A percentile compares a stretch with the other conserved stretches of the same genome.
phyloP scores from a whole-genome alignment of 2,113 vertebrate species.

The Psammodynastes pulverulentus region DNA sequence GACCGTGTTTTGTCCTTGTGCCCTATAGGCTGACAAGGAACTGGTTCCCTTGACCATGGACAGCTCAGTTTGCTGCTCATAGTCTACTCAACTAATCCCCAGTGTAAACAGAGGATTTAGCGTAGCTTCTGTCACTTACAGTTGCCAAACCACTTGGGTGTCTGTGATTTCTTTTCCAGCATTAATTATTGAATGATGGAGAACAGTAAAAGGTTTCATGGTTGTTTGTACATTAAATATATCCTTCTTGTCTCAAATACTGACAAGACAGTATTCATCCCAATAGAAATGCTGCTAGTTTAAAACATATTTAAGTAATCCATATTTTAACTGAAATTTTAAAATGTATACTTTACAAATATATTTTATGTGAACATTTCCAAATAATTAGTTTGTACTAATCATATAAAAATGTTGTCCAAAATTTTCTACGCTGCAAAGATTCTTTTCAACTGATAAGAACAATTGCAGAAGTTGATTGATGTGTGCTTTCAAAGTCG shows the following conservation, averaged over 20 bases:
- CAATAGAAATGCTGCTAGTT: background rate
- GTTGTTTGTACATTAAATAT: conserved; percentile 31
- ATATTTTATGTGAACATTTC: fast-evolving
- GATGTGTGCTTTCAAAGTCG: conserved; percentile 64
- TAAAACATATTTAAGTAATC: background rate
- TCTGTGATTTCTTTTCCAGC: conserved; percentile 75
- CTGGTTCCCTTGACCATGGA: conserved; percentile 81
- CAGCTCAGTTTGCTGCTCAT: conserved; percentile 67
- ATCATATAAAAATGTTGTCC: background rate
- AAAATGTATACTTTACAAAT: background rate
- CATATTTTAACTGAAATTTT: background rate
- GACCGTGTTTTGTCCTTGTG: conserved; percentile 80
- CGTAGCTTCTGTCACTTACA: conserved; percentile 80
- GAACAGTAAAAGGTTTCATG: conserved; percentile 46
- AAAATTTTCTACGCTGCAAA: conserved; percentile 6
- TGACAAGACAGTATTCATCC: conserved; percentile 20
- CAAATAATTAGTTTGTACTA: fast-evolving
- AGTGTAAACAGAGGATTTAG: conserved; percentile 88
- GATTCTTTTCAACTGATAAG: conserved; percentile 37
- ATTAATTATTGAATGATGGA: conserved; percentile 60
- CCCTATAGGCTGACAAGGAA: conserved; percentile 76
- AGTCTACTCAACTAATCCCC: conserved; percentile 78
- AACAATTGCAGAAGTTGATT: conserved; percentile 62
- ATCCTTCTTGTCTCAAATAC: background rate
- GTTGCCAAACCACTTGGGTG: conserved; percentile 80